Evolutionary conservation across 2,797 vertebrate species (phyloP).

Genomic region (Chelmon rostratus): DNA sequence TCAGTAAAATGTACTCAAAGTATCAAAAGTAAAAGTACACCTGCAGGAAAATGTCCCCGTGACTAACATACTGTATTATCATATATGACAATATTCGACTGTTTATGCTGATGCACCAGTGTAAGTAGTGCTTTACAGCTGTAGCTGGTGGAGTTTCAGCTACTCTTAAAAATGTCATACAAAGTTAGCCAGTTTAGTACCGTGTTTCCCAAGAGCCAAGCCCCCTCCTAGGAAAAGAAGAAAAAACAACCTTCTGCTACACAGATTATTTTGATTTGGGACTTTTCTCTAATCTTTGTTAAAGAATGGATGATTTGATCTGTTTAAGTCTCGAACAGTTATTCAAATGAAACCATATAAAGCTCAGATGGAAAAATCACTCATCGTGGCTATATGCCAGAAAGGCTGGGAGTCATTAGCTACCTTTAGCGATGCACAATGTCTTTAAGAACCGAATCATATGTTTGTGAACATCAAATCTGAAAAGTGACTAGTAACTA

Average conservation of each 20-base stretch:
- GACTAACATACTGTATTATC: neutral
- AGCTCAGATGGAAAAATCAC: neutral
- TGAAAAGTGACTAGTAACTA: neutral
- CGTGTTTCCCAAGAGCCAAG: neutral
- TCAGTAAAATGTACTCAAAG: neutral
- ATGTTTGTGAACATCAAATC: conserved; percentile 1
- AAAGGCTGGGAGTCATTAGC: neutral
- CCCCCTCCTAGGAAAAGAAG: neutral
- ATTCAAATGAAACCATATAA: conserved; percentile 8
- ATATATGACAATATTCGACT: neutral
- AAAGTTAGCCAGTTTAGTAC: neutral
- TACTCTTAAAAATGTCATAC: neutral
- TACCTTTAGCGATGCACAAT: neutral
- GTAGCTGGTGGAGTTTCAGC: neutral
- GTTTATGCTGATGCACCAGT: neutral
- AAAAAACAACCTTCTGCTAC: neutral
- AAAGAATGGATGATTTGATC: neutral
- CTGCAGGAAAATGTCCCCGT: conserved; percentile 1
- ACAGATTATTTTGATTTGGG: neutral
- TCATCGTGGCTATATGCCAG: neutral
- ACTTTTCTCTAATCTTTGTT: neutral
- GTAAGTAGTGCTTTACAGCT: neutral
- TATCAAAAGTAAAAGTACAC: neutral
- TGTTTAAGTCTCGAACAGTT: neutral
- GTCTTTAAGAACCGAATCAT: neutral